A percentile compares a stretch with the other conserved stretches of the same genome.
Evolutionary conservation across 2,797 vertebrate species (phyloP).

Genomic region (Oryzias sinensis): DNA sequence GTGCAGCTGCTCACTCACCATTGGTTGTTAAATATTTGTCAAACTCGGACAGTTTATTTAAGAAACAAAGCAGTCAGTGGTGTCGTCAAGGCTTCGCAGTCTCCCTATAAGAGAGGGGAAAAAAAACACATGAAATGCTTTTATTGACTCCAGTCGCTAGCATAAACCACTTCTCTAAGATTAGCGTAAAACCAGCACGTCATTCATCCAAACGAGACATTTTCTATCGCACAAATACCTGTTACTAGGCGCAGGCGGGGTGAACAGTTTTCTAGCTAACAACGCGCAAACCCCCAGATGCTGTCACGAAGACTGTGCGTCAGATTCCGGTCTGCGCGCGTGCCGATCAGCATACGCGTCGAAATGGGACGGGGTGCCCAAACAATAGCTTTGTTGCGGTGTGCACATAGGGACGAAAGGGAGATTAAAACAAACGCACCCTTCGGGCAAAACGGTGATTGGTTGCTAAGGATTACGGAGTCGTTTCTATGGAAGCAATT

Average conservation of each 20-base stretch:
- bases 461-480: constrained; percentile 45
- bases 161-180: neutral
- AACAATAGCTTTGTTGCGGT: fast-evolving
- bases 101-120: constrained; percentile 30
- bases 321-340: constrained; percentile 11
- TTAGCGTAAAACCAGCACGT: neutral
- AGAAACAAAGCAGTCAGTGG: constrained; percentile 7
- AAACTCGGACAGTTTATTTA: constrained; percentile 14
- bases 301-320: constrained; percentile 14
- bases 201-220: neutral
- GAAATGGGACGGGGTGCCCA: fast-evolving
- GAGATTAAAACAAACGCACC: constrained; percentile 34
- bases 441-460: constrained; percentile 48
- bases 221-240: constrained; percentile 2
- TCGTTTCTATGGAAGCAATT: too few species aligned
- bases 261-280: constrained; percentile 6
- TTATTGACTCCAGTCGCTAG: constrained; percentile 20
- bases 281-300: constrained; percentile 10
- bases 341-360: neutral
- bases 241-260: neutral
- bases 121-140: constrained; percentile 10
- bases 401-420: fast-evolving
- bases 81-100: constrained; percentile 30
- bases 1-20: constrained; percentile 54
- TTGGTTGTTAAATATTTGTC: constrained; percentile 26